Evolutionary conservation across 2,797 vertebrate species (phyloP).

Genomic region (Sylvilagus floridanus): DNA sequence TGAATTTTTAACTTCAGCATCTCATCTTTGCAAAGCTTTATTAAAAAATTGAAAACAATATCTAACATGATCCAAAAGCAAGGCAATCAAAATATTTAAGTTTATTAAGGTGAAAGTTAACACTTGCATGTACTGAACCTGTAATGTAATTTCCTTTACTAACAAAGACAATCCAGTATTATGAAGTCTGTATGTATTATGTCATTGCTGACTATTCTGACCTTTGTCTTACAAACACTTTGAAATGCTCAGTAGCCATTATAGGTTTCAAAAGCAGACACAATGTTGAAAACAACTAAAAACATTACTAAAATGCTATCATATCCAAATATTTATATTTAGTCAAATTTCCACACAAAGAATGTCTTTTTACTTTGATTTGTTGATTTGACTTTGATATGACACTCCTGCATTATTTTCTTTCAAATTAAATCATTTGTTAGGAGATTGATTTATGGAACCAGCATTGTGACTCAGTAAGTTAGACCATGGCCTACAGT

Average conservation of each 20-base stretch:
- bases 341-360: not conserved
- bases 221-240: not conserved
- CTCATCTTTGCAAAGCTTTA: not conserved
- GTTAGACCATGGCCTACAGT: too few relatives aligned
- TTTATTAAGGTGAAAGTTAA: not conserved
- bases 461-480: too few relatives aligned
- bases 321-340: not conserved
- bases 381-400: not conserved
- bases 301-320: not conserved
- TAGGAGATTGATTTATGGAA: not conserved
- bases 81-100: not conserved
- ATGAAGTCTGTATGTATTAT: not conserved
- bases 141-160: not conserved
- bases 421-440: not conserved
- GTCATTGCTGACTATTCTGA: not conserved
- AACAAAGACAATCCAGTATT: not conserved
- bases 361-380: not conserved
- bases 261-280: not conserved
- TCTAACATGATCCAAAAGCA: not conserved
- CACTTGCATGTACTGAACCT: not conserved
- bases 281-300: not conserved
- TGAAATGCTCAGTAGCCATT: not conserved
- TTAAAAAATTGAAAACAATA: not conserved
- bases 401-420: not conserved
- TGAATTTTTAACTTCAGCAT: not conserved